These are phyloP conservation scores for Butastur rufipennis DNA, from an alignment of 2,113 vertebrate species.

Conservation along the genomic window DNA sequence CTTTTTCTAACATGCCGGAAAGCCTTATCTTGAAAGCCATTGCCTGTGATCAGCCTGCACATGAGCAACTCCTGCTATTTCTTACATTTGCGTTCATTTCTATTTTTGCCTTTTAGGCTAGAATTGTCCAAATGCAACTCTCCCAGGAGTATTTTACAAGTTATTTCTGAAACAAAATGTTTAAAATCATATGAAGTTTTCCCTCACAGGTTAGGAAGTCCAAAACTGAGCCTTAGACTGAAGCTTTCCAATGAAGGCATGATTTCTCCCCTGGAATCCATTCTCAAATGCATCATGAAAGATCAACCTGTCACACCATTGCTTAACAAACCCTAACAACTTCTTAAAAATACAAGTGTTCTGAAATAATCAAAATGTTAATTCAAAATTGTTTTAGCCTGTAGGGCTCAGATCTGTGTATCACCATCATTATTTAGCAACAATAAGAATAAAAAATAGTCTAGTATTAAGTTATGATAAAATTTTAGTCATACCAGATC, in stretches of 20 bases:
- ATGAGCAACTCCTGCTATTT: neutral
- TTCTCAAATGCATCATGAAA: slow-evolving; percentile 40
- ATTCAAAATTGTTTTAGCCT: neutral
- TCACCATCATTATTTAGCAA: neutral
- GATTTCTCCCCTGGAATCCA: slow-evolving; percentile 30
- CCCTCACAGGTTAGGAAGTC: neutral
- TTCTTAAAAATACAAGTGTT: neutral
- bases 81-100: neutral
- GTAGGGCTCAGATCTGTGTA: neutral
- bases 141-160: neutral
- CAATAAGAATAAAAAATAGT: neutral
- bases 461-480: neutral
- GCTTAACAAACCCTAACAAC: neutral
- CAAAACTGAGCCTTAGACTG: neutral
- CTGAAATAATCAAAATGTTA: neutral
- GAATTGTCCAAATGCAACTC: slow-evolving; percentile 34
- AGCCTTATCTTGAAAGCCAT: neutral
- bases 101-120: neutral
- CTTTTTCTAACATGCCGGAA: neutral
- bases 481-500: neutral
- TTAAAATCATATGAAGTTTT: neutral
- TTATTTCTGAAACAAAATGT: neutral
- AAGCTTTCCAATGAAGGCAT: neutral
- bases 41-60: neutral
- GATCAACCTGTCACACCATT: neutral